A percentile compares a stretch with the other conserved stretches of the same genome.
These are phyloP conservation scores for Campodea augens DNA, from an alignment of 1,140 invertebrate genomes.

Conservation along the genomic window DNA sequence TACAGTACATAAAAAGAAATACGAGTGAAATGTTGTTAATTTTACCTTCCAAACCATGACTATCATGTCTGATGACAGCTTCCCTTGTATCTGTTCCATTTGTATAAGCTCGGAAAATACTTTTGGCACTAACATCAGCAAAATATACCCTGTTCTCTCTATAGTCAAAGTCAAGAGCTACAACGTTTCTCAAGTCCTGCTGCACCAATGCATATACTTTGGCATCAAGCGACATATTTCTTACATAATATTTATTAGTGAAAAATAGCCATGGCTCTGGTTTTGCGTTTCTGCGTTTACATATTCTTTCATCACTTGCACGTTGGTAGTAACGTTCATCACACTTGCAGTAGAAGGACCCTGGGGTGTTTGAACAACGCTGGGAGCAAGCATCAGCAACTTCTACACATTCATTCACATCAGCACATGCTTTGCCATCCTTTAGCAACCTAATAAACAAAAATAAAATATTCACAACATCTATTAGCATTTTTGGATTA, in stretches of 20 bases:
- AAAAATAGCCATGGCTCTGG: constrained; percentile 83
- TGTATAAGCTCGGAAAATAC: constrained; percentile 41
- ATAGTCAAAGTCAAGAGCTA: constrained; percentile 85
- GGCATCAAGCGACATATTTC: constrained; percentile 85
- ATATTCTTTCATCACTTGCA: constrained; percentile 63
- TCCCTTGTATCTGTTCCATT: constrained; percentile 38
- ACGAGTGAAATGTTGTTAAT: no score
- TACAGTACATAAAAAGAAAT: no score
- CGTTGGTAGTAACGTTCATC: constrained; percentile 81
- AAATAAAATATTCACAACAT: not conserved
- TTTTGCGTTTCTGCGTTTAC: constrained; percentile 61
- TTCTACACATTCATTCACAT: constrained; percentile 87
- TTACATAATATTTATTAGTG: constrained; percentile 93
- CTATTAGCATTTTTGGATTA: not conserved
- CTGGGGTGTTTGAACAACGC: constrained; percentile 84
- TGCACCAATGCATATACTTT: constrained; percentile 68
- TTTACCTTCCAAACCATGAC: constrained; percentile 88
- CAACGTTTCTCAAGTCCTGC: constrained; percentile 89
- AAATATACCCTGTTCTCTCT: constrained; percentile 71
- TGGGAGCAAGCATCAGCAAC: constrained; percentile 82
- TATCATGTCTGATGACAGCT: constrained; percentile 76
- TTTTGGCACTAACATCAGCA: constrained; percentile 85
- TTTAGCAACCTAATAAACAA: constrained; percentile 34
- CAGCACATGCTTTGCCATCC: constrained; percentile 72
- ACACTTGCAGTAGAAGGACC: constrained; percentile 91